phyloP scores from a whole-genome alignment of 2,113 vertebrate species.

The Heteronetta atricapilla region DNA sequence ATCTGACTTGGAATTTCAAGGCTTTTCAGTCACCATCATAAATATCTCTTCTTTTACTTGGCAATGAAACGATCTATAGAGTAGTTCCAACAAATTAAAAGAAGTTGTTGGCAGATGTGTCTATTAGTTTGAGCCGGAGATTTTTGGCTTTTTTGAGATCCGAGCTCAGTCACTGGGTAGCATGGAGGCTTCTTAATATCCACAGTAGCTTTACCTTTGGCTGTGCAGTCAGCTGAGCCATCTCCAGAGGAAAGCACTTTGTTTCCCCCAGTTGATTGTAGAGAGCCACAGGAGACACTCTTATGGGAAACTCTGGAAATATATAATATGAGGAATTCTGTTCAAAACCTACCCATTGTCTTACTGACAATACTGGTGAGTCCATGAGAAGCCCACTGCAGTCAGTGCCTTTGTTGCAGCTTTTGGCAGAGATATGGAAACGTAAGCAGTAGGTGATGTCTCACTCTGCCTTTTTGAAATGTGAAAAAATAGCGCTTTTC shows the following conservation, averaged over 20 bases:
- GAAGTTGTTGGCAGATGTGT: constrained; percentile 64
- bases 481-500: rapidly evolving
- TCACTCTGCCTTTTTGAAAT: neutral
- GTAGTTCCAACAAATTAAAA: constrained; percentile 31
- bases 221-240: neutral
- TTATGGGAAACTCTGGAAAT: neutral
- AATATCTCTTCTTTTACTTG: constrained; percentile 65
- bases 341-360: neutral
- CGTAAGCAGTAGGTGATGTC: neutral
- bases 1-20: constrained; percentile 27
- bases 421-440: neutral
- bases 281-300: neutral
- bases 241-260: neutral
- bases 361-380: neutral
- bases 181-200: neutral
- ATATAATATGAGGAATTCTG: rapidly evolving
- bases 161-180: neutral
- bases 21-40: constrained; percentile 45
- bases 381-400: neutral
- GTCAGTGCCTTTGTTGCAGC: neutral
- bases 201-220: constrained; percentile 43
- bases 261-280: neutral
- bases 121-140: constrained; percentile 48
- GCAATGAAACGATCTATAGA: constrained; percentile 28
- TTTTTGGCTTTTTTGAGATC: neutral